Evolutionary conservation across 1,140 invertebrate species (phyloP).

Genomic region (Sitobion miscanthi): DNA sequence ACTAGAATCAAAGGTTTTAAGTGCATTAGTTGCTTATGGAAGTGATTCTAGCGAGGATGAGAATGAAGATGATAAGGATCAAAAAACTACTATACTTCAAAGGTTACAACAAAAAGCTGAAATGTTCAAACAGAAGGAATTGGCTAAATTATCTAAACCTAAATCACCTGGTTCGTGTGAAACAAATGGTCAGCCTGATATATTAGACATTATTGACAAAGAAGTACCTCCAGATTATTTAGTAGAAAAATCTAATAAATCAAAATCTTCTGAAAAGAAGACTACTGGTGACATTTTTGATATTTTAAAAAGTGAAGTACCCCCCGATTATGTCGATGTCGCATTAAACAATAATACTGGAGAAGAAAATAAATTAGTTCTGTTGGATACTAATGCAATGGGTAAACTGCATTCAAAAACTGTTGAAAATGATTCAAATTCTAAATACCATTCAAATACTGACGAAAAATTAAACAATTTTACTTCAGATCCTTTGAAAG

Average conservation of each 20-base stretch:
- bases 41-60: slow-evolving; percentile 53
- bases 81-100: slow-evolving; percentile 45
- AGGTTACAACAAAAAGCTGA: slow-evolving; percentile 51
- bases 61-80: slow-evolving; percentile 1
- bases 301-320: slow-evolving; percentile 52
- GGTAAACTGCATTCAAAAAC: neutral
- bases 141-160: neutral
- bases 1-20: slow-evolving; percentile 35
- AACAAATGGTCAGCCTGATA: slow-evolving; percentile 6
- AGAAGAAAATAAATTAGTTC: neutral
- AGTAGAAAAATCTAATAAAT: neutral
- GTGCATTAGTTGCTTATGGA: slow-evolving; percentile 50
- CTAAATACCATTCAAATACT: neutral
- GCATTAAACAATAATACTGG: slow-evolving; percentile 20
- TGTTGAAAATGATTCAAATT: neutral
- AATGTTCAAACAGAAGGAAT: slow-evolving; percentile 50
- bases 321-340: slow-evolving; percentile 20
- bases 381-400: neutral
- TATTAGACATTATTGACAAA: slow-evolving; percentile 43
- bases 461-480: neutral
- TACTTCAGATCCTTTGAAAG: neutral
- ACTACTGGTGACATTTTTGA: slow-evolving; percentile 37
- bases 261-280: slow-evolving; percentile 13
- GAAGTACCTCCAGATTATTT: slow-evolving; percentile 50
- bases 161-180: neutral